Evolutionary conservation across 1,140 invertebrate species (phyloP).

Genomic region (Halesus radiatus): DNA sequence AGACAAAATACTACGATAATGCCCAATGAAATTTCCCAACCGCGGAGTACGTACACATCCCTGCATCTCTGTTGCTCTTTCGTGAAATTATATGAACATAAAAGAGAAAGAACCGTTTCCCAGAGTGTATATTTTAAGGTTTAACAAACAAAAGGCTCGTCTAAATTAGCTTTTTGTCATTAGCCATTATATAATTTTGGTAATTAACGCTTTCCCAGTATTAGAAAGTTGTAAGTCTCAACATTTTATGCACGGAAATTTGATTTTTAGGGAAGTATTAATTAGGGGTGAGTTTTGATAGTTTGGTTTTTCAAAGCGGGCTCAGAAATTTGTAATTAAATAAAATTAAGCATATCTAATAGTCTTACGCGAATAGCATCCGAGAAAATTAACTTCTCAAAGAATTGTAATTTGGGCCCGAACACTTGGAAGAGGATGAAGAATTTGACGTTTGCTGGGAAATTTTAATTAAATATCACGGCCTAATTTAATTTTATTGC

Average conservation of each 20-base stretch:
- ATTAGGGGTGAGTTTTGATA: constrained; percentile 13
- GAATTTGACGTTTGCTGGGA: constrained; percentile 37
- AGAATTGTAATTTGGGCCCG: constrained; percentile 56
- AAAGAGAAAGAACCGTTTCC: neutral
- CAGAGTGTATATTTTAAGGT: neutral
- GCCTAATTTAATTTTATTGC: constrained; percentile 38
- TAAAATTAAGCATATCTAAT: constrained; percentile 58
- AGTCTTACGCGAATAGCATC: constrained; percentile 52
- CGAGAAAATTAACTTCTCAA: constrained; percentile 57
- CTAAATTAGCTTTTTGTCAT: constrained; percentile 59
- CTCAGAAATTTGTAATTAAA: constrained; percentile 58
- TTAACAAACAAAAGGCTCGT: constrained; percentile 57
- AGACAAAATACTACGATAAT: constrained; percentile 26
- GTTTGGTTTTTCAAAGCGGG: constrained; percentile 9
- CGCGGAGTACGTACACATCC: neutral
- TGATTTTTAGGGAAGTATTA: neutral
- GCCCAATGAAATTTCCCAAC: constrained; percentile 22
- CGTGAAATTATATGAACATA: neutral
- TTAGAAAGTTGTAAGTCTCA: constrained; percentile 31
- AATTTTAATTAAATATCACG: constrained; percentile 53
- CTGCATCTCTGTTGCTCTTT: neutral
- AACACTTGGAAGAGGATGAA: constrained; percentile 53
- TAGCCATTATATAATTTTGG: constrained; percentile 59
- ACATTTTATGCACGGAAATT: constrained; percentile 11
- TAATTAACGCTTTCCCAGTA: constrained; percentile 48